Conservation (phyloP, 2,113 vertebrate genomes). For the Myocastor coypus region DNA sequence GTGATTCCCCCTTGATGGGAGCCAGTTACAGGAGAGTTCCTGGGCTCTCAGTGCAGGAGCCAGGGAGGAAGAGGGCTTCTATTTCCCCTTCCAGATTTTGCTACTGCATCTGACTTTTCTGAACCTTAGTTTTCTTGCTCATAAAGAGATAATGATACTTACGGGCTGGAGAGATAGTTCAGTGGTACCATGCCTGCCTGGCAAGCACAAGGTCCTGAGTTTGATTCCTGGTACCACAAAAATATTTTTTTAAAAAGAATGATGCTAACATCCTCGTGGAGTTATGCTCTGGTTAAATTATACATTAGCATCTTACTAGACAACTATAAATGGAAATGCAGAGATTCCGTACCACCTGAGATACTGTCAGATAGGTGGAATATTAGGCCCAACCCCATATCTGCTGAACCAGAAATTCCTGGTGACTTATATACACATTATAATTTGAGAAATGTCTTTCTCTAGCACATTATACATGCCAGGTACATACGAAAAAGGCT, state of each 20-base stretch:
- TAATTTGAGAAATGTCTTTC: background rate
- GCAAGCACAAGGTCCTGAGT: too few species aligned
- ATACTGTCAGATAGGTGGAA: background rate
- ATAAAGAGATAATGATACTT: background rate
- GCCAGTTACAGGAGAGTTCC: background rate
- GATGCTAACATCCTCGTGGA: background rate
- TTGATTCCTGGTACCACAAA: too few species aligned
- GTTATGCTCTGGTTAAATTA: background rate
- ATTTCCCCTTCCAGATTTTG: background rate
- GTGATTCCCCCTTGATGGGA: slow-evolving; percentile 29
- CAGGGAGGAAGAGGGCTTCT: background rate
- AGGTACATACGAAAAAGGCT: slow-evolving; percentile 29
- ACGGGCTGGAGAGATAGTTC: too few species aligned
- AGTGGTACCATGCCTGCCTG: too few species aligned
- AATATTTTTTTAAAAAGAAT: background rate
- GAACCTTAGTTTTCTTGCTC: background rate
- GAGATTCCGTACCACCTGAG: background rate
- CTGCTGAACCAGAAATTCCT: background rate
- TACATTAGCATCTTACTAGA: background rate
- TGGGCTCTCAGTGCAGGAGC: background rate
- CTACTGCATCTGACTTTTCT: background rate
- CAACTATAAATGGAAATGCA: background rate
- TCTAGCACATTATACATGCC: background rate
- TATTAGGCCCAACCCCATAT: background rate
- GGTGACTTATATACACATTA: background rate